Evolutionary conservation across 2,797 vertebrate genomes (phyloP), one percentile per base, ranked within the genome.

Genomic region (Anguilla pacifica): DNA sequence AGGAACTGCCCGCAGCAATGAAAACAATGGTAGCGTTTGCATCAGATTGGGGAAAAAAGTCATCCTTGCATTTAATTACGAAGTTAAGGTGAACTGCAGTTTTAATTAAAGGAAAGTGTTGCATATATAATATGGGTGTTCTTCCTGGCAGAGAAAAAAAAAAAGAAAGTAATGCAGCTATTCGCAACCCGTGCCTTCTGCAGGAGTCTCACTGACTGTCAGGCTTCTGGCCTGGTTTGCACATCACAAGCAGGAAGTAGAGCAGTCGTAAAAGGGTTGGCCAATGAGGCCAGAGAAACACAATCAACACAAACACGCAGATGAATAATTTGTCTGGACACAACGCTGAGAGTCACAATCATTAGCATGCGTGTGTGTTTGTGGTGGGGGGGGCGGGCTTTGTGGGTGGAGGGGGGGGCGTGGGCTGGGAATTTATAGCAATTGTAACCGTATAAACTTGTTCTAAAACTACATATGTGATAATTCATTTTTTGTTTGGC

Each of bases 231-330:
- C 83, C 84, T 72, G 35, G 2, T 35, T 86, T 64, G 35, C 25
- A 17, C 85, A 59, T 4, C 35, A 39, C 4, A 19, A 31, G 6
- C 31, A 39, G 53, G 72, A 77, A 72, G 70, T 85, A 77, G 83
- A 85, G 46, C 83, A 49, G 43, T 51, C 28, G 43, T 77, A 85
- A 88, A 39, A 11, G 87, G 67, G 11, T 4, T 43, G 11, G 83
- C 81, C 35, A 84, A 7, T 25, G 39, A 28, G 6, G 35, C 25
- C 53, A 25, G 64, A 22, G 53, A 84, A 64, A 74, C 82, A 39
- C 2, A 43, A 31, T 70, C 39, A 39, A 43, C 72, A 39, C 46
- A 46, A 72, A 57, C 49, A 31, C 57, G 25, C 19, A 51, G 31
- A 61, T 61, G 83, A 77, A 61, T 85, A 31, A 61, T 11, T 61